Evolutionary conservation across 2,888 invertebrate species (phyloP).

Genomic region (Electrophaes corylata): DNA sequence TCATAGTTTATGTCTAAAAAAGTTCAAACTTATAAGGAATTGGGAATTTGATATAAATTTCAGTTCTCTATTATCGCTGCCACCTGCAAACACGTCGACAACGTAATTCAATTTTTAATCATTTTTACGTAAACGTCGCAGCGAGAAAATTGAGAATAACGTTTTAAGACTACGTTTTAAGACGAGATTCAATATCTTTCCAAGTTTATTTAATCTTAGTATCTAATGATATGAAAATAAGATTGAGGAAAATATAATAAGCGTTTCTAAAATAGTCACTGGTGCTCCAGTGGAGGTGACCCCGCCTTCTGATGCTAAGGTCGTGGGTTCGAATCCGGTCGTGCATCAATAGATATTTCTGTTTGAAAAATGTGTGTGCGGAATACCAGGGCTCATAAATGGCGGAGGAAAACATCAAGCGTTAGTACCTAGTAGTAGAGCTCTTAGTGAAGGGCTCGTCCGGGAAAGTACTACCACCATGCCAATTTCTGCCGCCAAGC

Average conservation of each 20-base stretch:
- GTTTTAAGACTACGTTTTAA: neutral
- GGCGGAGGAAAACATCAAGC: no score
- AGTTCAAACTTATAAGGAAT: constrained; percentile 3
- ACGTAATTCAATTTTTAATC: neutral
- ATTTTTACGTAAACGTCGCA: constrained; percentile 1
- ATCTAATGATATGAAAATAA: neutral
- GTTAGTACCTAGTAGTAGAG: no score
- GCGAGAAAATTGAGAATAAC: neutral
- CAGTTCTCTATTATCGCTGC: neutral
- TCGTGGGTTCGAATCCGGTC: no score
- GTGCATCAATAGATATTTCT: no score
- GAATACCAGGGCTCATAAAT: no score
- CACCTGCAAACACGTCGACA: constrained; percentile 2
- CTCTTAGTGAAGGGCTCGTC: no score
- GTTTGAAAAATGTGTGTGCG: no score
- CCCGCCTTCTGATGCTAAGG: no score
- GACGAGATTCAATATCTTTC: neutral
- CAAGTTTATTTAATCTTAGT: neutral
- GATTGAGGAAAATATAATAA: neutral
- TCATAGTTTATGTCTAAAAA: constrained; percentile 1
- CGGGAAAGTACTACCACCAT: no score
- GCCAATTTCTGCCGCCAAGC: no score
- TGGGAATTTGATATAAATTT: constrained; percentile 10
- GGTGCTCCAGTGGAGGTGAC: no score
- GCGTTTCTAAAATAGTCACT: no score